Evolutionary conservation across 2,888 invertebrate genomes (phyloP), one percentile per base, ranked within the genome.

Genomic region (Harpalus rubripes): DNA sequence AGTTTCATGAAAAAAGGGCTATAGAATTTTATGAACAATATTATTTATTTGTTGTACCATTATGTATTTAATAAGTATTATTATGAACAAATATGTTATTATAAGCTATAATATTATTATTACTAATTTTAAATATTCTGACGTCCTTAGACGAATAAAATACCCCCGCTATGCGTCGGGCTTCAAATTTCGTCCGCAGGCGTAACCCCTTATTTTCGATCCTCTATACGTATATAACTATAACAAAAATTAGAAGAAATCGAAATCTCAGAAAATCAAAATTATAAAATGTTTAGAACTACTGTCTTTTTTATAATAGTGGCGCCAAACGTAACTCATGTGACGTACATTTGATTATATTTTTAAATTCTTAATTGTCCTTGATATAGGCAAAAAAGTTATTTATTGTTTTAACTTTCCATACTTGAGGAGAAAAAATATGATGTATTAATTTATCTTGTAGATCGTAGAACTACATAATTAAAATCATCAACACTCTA

Each of bases 291-390:
- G 74, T 74, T 83, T 16, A 61, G 41, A 22, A 12, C 8, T 74
- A 83, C 83, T 83, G 82, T 15, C 3, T 72, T 82, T 72, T 39
- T 83, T 82, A 41, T 68, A 22, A 72, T 26, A 68, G 56, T 81
- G 81, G 81, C 68, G 81, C 68, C 44, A 56, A 80, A 26, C 76
- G 52, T 10, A 22, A 26, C 16, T 41, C 83, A 74, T 83, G 74
- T 82, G 68, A 83, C 74, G 59, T 83, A 39, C 58, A 83, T 74
- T 16, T 59, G 58, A 74, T 39, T 18, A 59, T 18, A 63, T 22
- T 65, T 65, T 81, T 63, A 65, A 52, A 16, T 41, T 81, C 32
- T 65, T n/a, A 76, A 78, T 58, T 52, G 65, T 44, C 81, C 81
- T 81, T 81, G 63, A 74, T 44, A 41, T 3, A 72, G 8, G 16